Evolutionary conservation across 2,888 invertebrate species (phyloP), one percentile per base, ranked within the genome.

Genomic region (Drosophila demipolita): DNA sequence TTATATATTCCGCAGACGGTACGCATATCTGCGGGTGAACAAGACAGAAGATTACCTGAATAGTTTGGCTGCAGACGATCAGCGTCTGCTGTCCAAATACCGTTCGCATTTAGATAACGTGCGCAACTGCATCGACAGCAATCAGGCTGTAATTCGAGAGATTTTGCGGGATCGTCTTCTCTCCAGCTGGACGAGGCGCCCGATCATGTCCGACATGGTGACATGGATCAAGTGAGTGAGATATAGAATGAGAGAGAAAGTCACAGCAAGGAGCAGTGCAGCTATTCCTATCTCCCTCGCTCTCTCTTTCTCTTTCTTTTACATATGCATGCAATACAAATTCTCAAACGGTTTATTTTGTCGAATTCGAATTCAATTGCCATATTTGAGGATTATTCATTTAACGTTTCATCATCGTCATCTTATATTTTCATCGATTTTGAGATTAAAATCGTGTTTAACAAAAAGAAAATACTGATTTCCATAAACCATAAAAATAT

Each of bases 21-120:
- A 97, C 93, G 96, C 97, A 23, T 91, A 97, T 75, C 94, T 95
- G 79, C 94, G 97, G 79, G 95, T 98, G 49, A 95, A 95, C 80
- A 95, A 96, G 91, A 96, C 97, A 0, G 96, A 97, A 91, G 94
- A 94, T 69, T 97, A 97, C 86, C 94, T 97, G 58, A 94, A 95
- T 5, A 95, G 95, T 11, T 93, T 99, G 49, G 96, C 98, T 0
- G 91, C 93, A 12, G 95, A 94, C 50, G 98, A 99, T 92, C 96
- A 97, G 91, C 94, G 95, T 50, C 94, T 97, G 82, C 93, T 99
- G 3, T 94, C 94, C 2, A 95, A 96, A 73, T 99, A 98, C 91
- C 94, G 95, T 50, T 94, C 95, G 3, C 97, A 98, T 91, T 93
- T 99, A 50, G 94, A 95, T 32, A 94, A 95, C 66, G 95, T 98